A percentile compares a stretch with the other conserved stretches of the same genome.
These are phyloP conservation scores for Stylophora pistillata DNA, from an alignment of 64 coral and sea anemone species.

Conservation along the genomic window DNA sequence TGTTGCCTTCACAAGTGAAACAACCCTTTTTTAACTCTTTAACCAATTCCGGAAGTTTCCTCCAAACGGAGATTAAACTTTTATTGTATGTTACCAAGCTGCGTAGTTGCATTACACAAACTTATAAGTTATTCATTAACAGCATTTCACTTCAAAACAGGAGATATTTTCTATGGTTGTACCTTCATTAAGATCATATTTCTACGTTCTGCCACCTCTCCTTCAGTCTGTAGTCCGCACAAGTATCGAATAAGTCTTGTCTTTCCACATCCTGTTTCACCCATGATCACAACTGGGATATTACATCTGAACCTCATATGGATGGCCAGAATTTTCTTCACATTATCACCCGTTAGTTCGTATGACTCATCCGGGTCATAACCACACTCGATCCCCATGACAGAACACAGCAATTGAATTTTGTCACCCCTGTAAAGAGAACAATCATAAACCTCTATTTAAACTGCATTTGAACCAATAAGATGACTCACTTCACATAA, in stretches of 20 bases:
- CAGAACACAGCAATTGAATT: conserved; percentile 35
- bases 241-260: conserved; percentile 70
- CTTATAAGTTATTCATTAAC: no score
- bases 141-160: no score
- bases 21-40: no score
- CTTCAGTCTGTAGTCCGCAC: conserved; percentile 59
- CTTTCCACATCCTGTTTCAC: conserved; percentile 85
- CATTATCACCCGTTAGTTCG: conserved; percentile 55
- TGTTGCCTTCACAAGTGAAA: no score
- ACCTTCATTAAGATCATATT: conserved; percentile 88
- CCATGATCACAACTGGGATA: conserved; percentile 82
- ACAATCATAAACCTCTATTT: no score
- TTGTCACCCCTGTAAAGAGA: background rate
- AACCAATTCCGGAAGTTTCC: no score
- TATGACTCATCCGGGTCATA: conserved; percentile 33
- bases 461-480: no score
- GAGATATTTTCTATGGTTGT: background rate
- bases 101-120: no score
- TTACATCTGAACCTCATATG: conserved; percentile 75
- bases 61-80: no score
- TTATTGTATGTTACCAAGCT: no score
- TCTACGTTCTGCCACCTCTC: background rate
- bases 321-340: conserved; percentile 58
- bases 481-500: no score
- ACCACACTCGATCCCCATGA: conserved; percentile 19